Evolutionary conservation across 92 coral and sea anemone genomes (phyloP), one percentile per base, ranked within the genome.

Genomic region (Phenganax subtilis): DNA sequence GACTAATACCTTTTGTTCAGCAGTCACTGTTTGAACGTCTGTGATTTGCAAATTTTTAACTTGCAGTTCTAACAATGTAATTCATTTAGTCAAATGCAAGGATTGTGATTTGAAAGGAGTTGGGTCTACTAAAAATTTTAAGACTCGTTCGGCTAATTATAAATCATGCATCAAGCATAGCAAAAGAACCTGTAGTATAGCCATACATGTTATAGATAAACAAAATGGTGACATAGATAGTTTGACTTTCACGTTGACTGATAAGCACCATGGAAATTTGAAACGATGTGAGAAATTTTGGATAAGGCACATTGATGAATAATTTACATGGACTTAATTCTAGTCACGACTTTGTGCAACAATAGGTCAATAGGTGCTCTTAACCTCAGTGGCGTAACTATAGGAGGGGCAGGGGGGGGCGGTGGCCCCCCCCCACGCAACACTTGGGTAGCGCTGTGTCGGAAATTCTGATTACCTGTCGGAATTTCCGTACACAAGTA

Each of bases 141-240:
- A 72, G 31, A n/a, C 76, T 20, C 17, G 76, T n/a, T 72, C 51
- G 58, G 76, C 76, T 2, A 72, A 72, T 54, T 72, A 72, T 47
- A 37, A 68, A 28, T 68, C 57, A 51, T 12, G 12, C 16, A 72
- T 72, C 16, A 72, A 54, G 76, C 9, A 72, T 11, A 51, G 28
- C 3, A 72, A 72, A 72, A 72, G 55, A 51, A 72, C 76, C 3
- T 72, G 76, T 51, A 16, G 58, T 51, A 72, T 51, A 72, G 76
- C 29, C n/a, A 72, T 31, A 31, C 76, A 72, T 47, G 17, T 72
- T 16, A 72, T 72, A 31, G 74, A 68, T 68, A 3, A 8, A n/a
- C 74, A 68, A n/a, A 51, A 28, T 68, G 74, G 74, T 68, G 74
- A 68, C 14, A 30, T n/a, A 6, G 12, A 12, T 11, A 16, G 12